Evolutionary conservation across 2,888 invertebrate species (phyloP), one percentile per base, ranked within the genome.

Genomic region (Gymnocheta viridis): DNA sequence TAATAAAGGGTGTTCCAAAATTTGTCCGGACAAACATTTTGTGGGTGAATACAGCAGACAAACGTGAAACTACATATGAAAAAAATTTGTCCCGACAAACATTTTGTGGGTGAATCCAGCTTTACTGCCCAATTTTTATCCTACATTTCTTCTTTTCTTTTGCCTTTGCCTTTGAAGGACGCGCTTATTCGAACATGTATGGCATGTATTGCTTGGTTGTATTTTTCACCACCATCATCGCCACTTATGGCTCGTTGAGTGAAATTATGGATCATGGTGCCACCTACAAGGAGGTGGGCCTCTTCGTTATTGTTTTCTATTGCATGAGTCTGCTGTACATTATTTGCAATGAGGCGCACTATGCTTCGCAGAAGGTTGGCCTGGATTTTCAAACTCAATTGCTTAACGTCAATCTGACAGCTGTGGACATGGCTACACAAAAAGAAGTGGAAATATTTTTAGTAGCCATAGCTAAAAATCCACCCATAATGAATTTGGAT

Each of bases 181-280:
- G 94, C 60, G 95, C 95, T 0, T 96, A 96, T 89, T 95, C 95
- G 67, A 95, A 95, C 87, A 95, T 95, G 95, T 96, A 96, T 86
- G 95, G 95, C 10, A 95, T 96, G 89, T 95, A 95, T 88, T 95
- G 95, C 86, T 93, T 96, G 91, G 94, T 96, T 2, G 95, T 96
- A 73, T 94, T 95, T 89, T 94, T 96, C 88, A 95, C 95, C 2
- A 95, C 95, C 9, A 95, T 95, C 12, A 95, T 95, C 58, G 95
- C 95, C 4, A 93, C 94, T 5, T 96, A 95, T 86, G 95, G 95
- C 0, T 94, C 94, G 6, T 91, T 96, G 14, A 95, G 95, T 9
- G 95, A 96, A 89, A 95, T 95, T 87, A 90, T 95, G 64, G 95
- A 96, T 87, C 94, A 94, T 81, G 95, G 95, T 0, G 92, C 95